phyloP scores from a whole-genome alignment of 2,113 vertebrate species.

The Cyanocitta stelleri region DNA sequence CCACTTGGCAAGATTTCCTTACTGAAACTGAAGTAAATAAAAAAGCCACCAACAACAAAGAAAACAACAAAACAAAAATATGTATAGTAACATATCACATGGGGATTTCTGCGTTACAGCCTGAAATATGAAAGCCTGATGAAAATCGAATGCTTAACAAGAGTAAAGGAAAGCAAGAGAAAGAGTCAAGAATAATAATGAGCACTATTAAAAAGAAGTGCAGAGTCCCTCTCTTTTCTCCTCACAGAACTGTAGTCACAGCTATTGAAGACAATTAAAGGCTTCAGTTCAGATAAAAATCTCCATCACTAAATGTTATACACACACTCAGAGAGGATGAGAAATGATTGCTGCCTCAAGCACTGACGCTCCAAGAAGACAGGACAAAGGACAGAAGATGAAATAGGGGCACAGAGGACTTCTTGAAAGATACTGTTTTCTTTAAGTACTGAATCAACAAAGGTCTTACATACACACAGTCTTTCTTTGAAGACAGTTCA shows the following conservation, averaged over 20 bases:
- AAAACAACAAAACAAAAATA: not conserved
- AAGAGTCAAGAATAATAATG: conserved; percentile 23
- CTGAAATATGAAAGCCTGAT: not conserved
- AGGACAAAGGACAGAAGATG: conserved; percentile 24
- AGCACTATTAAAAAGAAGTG: not conserved
- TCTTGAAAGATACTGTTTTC: not conserved
- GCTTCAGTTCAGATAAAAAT: conserved; percentile 21
- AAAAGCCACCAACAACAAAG: not conserved
- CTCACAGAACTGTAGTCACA: not conserved
- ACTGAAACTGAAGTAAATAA: not conserved
- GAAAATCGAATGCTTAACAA: not conserved
- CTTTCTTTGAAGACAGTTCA: not conserved
- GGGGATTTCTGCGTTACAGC: not conserved
- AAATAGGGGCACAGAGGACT: not conserved
- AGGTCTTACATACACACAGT: not conserved
- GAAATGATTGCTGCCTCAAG: conserved; percentile 1
- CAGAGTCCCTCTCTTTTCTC: not conserved
- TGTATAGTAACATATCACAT: not conserved
- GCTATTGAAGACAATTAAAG: conserved; percentile 4
- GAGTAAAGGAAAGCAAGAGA: not conserved
- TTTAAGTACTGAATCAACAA: not conserved
- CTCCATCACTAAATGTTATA: not conserved
- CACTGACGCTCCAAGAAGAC: not conserved
- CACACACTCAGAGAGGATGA: not conserved
- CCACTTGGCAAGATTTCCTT: not conserved